Base-by-base conservation (phyloP, 2,888 invertebrate species). In the Tubulanus polymorphus region DNA sequence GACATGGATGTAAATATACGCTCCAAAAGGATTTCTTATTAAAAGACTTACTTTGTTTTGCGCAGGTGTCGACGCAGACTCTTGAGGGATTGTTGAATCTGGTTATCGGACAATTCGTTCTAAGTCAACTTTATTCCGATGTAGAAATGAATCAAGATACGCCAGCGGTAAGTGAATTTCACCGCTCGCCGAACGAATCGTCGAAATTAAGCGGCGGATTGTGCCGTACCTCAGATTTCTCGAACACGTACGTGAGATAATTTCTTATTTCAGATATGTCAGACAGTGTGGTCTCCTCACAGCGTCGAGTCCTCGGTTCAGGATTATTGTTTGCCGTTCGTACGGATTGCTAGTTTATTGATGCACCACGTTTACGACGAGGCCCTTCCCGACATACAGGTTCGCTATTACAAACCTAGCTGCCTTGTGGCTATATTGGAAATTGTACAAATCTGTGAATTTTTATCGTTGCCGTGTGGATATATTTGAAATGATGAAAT, bases 311-410 rank as follows among this genome's bases (percentile, higher is more conserved):
- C 63, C 10, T 67, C 88, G 84, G 82, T 93, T 54, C 89, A 91
- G 79, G 85, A 87, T 62, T 80, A 90, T 57, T 88, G 91, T 70
- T 80, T 93, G 60, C 92, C 92, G 20, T 93, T 89, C 79, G 80
- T 94, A 62, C 85, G 93, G 47, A 84, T 93, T 50, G 89, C 92
- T 2, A 86, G 92, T 1, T 81, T 95, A 6, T 81, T 95, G 51
- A 85, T 88, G 50, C 87, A 88, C 76, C 92, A 94, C 81, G 82
- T 83, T 54, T 83, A 81, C 61, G 58, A 60, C 8, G 64, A 64
- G 12, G 62, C 66, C 26, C 63, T 72, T 26, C 66, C 68, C 20
- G 41, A 56, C n/a, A 23, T 45, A 37, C 56, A 63, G 66, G 73
- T 72, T 54, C n/a, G n/a, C n/a, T n/a, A n/a, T n/a, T n/a, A n/a